Evolutionary conservation across 2,113 vertebrate genomes (phyloP).

Genomic region (Petrocephalus zakoni): DNA sequence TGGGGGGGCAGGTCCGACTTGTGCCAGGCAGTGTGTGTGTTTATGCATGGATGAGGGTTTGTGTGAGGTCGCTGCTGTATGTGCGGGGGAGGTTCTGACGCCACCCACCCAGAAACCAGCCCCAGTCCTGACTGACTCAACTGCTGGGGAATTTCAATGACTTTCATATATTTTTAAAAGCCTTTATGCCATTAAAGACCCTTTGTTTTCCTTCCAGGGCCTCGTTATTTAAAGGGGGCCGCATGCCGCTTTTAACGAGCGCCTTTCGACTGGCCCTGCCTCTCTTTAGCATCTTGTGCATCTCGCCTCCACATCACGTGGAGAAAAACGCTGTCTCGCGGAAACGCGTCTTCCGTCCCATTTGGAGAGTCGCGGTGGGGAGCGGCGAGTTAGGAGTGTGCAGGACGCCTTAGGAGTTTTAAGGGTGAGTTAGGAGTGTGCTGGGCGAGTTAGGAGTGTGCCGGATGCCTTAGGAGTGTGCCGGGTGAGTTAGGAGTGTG

Average conservation of each 20-base stretch:
- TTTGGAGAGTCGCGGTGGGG: background rate
- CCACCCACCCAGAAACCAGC: conserved; percentile 19
- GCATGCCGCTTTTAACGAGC: background rate
- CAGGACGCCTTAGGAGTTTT: too few relatives aligned
- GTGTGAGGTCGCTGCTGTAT: background rate
- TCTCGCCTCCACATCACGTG: background rate
- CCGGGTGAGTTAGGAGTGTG: too few relatives aligned
- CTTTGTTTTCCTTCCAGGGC: conserved; percentile 17
- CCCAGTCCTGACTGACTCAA: conserved; percentile 17
- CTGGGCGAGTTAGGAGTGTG: too few relatives aligned
- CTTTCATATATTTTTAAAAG: conserved; percentile 20
- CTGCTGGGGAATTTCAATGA: conserved; percentile 23
- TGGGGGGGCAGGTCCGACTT: background rate
- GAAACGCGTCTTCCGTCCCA: background rate
- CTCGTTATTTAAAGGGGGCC: background rate
- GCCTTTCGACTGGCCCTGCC: background rate
- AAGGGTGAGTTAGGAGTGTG: too few relatives aligned
- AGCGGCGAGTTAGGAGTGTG: too few relatives aligned
- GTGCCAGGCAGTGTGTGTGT: background rate
- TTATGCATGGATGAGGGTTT: background rate
- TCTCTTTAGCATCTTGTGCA: background rate
- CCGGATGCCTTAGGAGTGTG: too few relatives aligned
- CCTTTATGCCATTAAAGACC: conserved; percentile 17
- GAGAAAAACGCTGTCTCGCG: background rate
- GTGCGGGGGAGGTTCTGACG: background rate